Conservation (phyloP, 2,888 invertebrate species). For the Itoplectis maculator region DNA sequence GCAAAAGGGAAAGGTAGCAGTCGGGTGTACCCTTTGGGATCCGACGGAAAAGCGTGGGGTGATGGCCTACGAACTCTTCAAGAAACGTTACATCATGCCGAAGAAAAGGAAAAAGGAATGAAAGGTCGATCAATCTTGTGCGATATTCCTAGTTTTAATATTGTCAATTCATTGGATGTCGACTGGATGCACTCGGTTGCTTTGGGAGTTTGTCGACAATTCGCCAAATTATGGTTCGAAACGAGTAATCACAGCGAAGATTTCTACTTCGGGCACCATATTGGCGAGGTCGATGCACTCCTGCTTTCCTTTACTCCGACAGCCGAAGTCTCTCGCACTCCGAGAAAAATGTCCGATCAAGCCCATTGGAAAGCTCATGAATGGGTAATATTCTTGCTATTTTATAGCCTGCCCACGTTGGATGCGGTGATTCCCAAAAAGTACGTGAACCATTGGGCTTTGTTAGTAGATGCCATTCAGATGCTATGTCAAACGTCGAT, state of each 20-base stretch:
- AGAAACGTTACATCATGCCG: too few relatives aligned
- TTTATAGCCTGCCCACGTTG: conserved; percentile 54
- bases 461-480: conserved; percentile 58
- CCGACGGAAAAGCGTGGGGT: neutral
- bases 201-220: conserved; percentile 45
- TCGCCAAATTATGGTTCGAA: conserved; percentile 49
- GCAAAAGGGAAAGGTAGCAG: conserved; percentile 31
- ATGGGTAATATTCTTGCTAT: conserved; percentile 49
- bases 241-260: conserved; percentile 15
- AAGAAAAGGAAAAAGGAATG: too few relatives aligned
- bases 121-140: conserved; percentile 38
- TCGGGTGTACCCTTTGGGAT: conserved; percentile 2
- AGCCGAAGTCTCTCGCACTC: conserved; percentile 54
- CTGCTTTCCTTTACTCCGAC: conserved; percentile 38
- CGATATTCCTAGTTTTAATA: conserved; percentile 41
- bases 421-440: conserved; percentile 36
- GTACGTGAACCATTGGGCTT: conserved; percentile 64
- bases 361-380: conserved; percentile 60
- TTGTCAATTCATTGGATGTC: conserved; percentile 25
- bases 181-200: conserved; percentile 51
- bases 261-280: conserved; percentile 43
- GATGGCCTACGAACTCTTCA: neutral
- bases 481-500: conserved; percentile 59
- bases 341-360: conserved; percentile 41
- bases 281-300: conserved; percentile 26